These are phyloP conservation scores for Loris lydekkerianus DNA, from an alignment of 2,797 vertebrate species.

Conservation along the genomic window DNA sequence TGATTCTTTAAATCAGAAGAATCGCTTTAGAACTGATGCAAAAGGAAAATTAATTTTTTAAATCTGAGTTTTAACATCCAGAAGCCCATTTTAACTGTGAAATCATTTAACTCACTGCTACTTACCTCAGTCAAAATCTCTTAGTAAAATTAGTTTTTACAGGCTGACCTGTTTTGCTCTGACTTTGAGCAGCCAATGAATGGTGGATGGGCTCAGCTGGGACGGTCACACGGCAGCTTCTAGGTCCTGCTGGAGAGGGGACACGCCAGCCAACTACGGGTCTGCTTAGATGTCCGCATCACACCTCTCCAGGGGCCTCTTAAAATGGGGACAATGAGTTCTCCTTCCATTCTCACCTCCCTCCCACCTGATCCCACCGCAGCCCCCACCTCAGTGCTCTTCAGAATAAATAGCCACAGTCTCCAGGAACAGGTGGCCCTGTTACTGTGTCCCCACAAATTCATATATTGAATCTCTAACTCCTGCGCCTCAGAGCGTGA, in stretches of 20 bases:
- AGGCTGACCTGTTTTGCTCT: background rate
- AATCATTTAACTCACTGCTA: background rate
- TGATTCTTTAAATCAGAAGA: background rate
- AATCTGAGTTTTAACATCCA: background rate
- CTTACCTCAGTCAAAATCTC: background rate
- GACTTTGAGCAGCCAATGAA: background rate
- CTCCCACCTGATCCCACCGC: too few species aligned
- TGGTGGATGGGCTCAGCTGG: background rate
- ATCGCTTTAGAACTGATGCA: background rate
- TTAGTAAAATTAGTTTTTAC: background rate
- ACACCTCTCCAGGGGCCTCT: background rate
- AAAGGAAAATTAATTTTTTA: conserved; percentile 13
- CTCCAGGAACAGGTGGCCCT: background rate
- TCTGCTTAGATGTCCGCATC: too few species aligned
- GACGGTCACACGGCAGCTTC: background rate
- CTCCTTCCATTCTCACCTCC: background rate
- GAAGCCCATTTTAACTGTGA: background rate
- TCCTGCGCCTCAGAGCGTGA: background rate
- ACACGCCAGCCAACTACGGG: too few species aligned
- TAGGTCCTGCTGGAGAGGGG: background rate
- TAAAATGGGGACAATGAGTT: background rate
- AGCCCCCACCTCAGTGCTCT: background rate
- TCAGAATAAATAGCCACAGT: background rate
- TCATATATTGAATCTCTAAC: background rate
- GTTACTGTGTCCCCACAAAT: background rate